These are phyloP conservation scores for Muraenolepis orangiensis DNA, from an alignment of 2,797 vertebrate genomes.

Conservation along the genomic window DNA sequence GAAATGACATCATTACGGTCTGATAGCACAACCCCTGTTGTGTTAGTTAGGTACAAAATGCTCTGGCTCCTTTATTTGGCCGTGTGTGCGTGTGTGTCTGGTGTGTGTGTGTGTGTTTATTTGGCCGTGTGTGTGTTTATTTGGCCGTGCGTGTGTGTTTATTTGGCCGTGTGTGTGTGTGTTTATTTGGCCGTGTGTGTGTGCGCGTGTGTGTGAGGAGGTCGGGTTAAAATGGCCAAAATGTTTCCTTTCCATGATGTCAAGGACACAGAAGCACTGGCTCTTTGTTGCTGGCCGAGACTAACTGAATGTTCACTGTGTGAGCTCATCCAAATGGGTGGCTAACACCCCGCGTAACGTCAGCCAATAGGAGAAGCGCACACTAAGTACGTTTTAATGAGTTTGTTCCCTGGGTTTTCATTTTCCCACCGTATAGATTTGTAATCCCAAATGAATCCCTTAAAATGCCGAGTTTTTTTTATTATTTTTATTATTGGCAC, in stretches of 20 bases:
- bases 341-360: not conserved
- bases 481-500: conserved; percentile 8
- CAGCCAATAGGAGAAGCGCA: conserved; percentile 20
- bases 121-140: conserved; percentile 8
- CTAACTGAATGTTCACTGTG: conserved; percentile 8
- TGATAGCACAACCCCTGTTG: conserved; percentile 33
- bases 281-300: not conserved
- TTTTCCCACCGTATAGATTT: conserved; percentile 5
- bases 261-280: conserved; percentile 4
- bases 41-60: conserved; percentile 34
- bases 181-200: conserved; percentile 16
- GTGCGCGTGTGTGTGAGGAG: not conserved
- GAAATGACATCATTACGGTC: conserved; percentile 62
- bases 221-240: conserved; percentile 16
- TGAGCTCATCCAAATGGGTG: conserved; percentile 11
- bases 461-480: conserved; percentile 5
- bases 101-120: conserved; percentile 4
- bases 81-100: conserved; percentile 17
- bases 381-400: conserved; percentile 42
- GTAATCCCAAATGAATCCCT: conserved; percentile 21
- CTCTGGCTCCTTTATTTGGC: not conserved
- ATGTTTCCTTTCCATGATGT: conserved; percentile 36
- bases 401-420: conserved; percentile 13
- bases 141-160: no score
- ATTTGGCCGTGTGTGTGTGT: conserved; percentile 14